These are phyloP conservation scores for Apamea sordens DNA, from an alignment of 2,888 invertebrate genomes.

Conservation along the genomic window DNA sequence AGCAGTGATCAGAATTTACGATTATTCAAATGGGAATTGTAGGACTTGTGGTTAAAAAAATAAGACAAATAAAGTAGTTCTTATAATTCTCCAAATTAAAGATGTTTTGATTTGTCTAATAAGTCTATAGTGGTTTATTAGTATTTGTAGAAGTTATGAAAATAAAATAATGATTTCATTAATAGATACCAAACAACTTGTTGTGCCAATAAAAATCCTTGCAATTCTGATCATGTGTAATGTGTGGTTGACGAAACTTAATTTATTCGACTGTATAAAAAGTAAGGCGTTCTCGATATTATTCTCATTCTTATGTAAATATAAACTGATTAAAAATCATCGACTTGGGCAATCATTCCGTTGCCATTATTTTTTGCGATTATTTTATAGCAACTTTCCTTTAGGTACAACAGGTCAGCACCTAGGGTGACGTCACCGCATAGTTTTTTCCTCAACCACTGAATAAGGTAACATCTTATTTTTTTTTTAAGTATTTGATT, in stretches of 20 bases:
- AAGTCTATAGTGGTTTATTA: not conserved
- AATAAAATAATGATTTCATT: not conserved
- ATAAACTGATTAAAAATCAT: slow-evolving; percentile 12
- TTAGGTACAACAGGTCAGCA: not conserved
- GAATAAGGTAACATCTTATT: not conserved
- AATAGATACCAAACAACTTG: too few species aligned
- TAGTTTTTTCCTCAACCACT: not conserved
- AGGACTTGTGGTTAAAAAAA: not conserved
- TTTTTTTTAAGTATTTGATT: not conserved
- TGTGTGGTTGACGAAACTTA: slow-evolving; percentile 29
- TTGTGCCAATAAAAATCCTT: slow-evolving; percentile 13
- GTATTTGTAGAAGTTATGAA: too few species aligned
- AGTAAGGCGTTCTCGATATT: slow-evolving; percentile 41
- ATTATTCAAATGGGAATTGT: not conserved
- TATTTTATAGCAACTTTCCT: slow-evolving; percentile 45
- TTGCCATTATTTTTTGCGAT: slow-evolving; percentile 5
- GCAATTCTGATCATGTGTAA: slow-evolving; percentile 8
- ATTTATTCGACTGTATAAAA: slow-evolving; percentile 44
- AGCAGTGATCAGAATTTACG: slow-evolving; percentile 18
- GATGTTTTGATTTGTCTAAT: not conserved
- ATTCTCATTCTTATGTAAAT: slow-evolving; percentile 45
- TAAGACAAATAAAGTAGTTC: not conserved
- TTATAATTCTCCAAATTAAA: not conserved
- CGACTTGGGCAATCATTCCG: not conserved
- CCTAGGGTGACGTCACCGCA: slow-evolving; percentile 17